phyloP scores from a whole-genome alignment of 1,140 invertebrate species.

The Lepidurus packardi region DNA sequence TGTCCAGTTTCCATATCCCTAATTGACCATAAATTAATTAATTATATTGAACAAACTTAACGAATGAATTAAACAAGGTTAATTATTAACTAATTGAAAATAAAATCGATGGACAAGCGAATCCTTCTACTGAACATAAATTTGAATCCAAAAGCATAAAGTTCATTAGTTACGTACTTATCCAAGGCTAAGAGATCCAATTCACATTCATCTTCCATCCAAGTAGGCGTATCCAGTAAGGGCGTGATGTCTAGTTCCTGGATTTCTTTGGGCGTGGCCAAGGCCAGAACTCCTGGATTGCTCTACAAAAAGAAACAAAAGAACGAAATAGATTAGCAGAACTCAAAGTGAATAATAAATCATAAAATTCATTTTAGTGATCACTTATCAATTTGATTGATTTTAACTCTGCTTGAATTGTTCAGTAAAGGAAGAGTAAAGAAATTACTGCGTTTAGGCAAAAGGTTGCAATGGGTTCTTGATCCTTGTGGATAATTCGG shows the following conservation, averaged over 20 bases:
- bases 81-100: too few relatives aligned
- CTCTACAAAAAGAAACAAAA: conserved; percentile 51
- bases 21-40: conserved; percentile 36
- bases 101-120: too few relatives aligned
- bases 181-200: conserved; percentile 83
- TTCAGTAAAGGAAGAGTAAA: background rate
- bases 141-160: background rate
- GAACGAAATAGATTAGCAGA: background rate
- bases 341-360: conserved; percentile 25
- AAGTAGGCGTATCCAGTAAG: conserved; percentile 75
- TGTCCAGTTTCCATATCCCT: conserved; percentile 58
- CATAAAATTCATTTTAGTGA: conserved; percentile 25
- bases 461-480: conserved; percentile 96
- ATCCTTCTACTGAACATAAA: too few relatives aligned
- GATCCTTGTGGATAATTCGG: conserved; percentile 96
- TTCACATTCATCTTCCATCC: conserved; percentile 87
- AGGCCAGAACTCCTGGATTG: conserved; percentile 72
- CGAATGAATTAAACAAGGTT: too few relatives aligned
- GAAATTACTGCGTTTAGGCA: conserved; percentile 76
- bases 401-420: background rate
- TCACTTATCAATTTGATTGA: background rate
- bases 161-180: conserved; percentile 52
- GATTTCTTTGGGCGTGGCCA: conserved; percentile 91
- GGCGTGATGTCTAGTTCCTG: conserved; percentile 95
- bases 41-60: background rate